phyloP scores from a whole-genome alignment of 2,888 invertebrate species.

The Fissipunctia ypsillon region DNA sequence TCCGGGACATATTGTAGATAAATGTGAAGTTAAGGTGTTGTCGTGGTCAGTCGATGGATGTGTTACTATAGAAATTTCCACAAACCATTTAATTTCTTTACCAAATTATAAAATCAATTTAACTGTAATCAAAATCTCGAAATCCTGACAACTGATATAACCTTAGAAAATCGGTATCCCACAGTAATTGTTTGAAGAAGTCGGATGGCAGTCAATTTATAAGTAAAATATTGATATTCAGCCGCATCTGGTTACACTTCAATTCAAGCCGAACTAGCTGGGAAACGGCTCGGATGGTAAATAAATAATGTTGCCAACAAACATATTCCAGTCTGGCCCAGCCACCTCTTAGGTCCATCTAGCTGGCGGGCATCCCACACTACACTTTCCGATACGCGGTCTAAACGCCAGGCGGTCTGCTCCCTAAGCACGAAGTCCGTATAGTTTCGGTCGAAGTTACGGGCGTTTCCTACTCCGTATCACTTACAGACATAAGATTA shows the following conservation, averaged over 20 bases:
- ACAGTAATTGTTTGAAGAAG: not conserved
- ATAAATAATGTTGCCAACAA: not conserved
- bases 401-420: too few relatives aligned
- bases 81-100: not conserved
- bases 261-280: not conserved
- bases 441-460: too few relatives aligned
- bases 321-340: not conserved
- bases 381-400: not conserved
- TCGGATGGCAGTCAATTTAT: not conserved
- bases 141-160: too few relatives aligned
- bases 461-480: too few relatives aligned
- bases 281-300: not conserved
- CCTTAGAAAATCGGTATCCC: not conserved
- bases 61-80: not conserved
- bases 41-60: not conserved
- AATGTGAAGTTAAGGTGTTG: not conserved
- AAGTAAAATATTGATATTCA: not conserved
- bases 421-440: too few relatives aligned
- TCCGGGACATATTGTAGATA: too few relatives aligned
- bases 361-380: not conserved
- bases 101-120: not conserved
- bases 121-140: not conserved
- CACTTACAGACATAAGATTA: too few relatives aligned
- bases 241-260: not conserved
- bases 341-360: not conserved